These are phyloP conservation scores for Tinamus guttatus DNA, from an alignment of 2,113 vertebrate genomes.

Conservation along the genomic window DNA sequence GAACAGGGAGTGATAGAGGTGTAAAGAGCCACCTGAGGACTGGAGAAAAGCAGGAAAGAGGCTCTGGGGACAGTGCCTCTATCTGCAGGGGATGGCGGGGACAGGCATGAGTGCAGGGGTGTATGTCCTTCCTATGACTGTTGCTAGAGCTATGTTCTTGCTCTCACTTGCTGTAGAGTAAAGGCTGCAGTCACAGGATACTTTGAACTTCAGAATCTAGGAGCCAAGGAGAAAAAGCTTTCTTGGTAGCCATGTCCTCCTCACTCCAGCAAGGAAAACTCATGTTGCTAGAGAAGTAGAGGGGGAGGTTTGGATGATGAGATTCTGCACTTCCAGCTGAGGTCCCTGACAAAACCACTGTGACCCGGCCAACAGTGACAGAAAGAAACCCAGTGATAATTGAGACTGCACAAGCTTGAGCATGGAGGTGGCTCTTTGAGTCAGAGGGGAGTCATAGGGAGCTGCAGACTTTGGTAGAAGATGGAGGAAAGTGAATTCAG, in stretches of 20 bases:
- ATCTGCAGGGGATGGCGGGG: background rate
- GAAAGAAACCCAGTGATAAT: background rate
- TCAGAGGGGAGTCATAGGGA: background rate
- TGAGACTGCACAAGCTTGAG: background rate
- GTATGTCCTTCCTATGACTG: background rate
- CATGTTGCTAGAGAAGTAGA: background rate
- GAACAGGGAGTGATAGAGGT: background rate
- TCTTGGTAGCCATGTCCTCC: background rate
- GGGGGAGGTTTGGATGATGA: background rate
- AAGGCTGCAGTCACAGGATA: background rate
- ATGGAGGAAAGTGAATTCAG: accelerated
- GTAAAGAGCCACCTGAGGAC: background rate
- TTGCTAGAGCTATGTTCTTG: background rate
- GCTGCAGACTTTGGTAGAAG: background rate
- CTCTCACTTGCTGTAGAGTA: background rate
- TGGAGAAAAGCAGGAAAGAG: background rate
- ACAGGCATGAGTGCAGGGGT: background rate
- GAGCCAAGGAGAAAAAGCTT: background rate
- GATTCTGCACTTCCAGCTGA: background rate
- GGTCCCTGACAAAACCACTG: background rate
- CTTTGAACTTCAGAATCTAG: background rate
- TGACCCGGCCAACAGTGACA: background rate
- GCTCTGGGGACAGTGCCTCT: background rate
- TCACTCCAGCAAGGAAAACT: background rate
- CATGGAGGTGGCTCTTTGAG: background rate